These are phyloP conservation scores for Cochlearius cochlearius DNA, from an alignment of 2,113 vertebrate species.

Conservation along the genomic window DNA sequence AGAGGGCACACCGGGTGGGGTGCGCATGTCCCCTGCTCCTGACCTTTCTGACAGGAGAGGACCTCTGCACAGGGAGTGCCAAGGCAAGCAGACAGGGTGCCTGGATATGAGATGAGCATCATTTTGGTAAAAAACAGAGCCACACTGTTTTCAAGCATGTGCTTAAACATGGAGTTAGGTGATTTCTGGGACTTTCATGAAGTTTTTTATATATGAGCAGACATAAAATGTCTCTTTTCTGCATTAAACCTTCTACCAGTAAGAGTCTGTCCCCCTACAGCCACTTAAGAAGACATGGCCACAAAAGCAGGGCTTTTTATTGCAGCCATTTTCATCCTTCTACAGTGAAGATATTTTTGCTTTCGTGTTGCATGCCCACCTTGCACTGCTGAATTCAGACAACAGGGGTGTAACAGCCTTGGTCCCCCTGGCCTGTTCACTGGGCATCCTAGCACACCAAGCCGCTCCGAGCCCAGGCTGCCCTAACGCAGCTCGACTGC, in stretches of 20 bases:
- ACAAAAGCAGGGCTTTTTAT: neutral
- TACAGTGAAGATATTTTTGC: neutral
- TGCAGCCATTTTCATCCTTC: neutral
- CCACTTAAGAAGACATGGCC: neutral
- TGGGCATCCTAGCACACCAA: fast-evolving
- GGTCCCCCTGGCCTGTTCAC: neutral
- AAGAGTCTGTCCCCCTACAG: neutral
- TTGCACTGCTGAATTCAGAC: neutral
- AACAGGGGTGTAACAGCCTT: neutral
- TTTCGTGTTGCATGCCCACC: neutral
- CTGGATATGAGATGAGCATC: neutral
- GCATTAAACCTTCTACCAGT: neutral
- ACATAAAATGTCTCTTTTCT: neutral
- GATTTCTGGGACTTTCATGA: neutral
- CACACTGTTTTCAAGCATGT: fast-evolving
- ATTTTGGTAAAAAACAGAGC: neutral
- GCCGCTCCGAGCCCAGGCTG: neutral
- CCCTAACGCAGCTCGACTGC: neutral
- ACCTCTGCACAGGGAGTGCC: neutral
- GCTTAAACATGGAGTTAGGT: neutral
- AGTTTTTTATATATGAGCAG: neutral
- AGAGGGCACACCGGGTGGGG: no score
- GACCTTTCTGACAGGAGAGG: neutral
- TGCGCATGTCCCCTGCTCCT: fast-evolving
- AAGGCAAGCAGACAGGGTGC: neutral